Evolutionary conservation across 2,113 vertebrate genomes (phyloP), one percentile per base, ranked within the genome.

Genomic region (Oreochromis spilurus): DNA sequence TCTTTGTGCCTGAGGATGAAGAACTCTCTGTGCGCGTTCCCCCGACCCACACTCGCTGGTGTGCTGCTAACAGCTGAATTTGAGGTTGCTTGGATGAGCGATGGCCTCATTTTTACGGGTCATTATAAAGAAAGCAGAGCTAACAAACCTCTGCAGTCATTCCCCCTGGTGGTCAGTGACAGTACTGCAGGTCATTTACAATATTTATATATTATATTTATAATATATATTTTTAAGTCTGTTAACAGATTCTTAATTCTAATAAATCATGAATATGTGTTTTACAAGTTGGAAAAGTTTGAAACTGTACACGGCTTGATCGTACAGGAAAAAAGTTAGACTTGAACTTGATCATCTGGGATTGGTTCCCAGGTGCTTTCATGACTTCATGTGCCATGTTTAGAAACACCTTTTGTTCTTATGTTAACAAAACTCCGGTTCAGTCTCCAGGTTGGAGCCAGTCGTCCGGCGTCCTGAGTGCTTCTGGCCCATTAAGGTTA

Each of bases 131-230:
- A 48, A 50, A 50, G 6, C 14, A 48, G 45, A 14, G 13, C 14
- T 48, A 16, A 48, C 5, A 14, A 16, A 7, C 17, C 34, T 38
- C 34, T 38, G 62, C 36, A 67, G 36, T 3, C 34, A 14, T 5
- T 9, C 2, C n/a, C 17, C 62, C 36, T 3, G 2, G 62, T 67
- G n/a, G 36, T 0, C 4, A 0, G 38, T 67, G 36, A 67, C 7
- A 21, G 65, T 21, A 43, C 7, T 43, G 65, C 36, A 24, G 65
- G 7, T 43, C 4, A 14, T 4, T 70, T 70, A 21, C n/a, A 9
- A 40, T 43, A 70, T 40, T 21, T 21, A 40, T 0, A 0, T 17
- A 31, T 31, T 58, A 31, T 58, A 58, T 60, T 60, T 29, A 29
- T 3, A 9, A 40, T 67, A 40, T 0, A 21, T 21, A 38, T 67